Conservation (phyloP, 2,113 vertebrate species). For the Pristiophorus japonicus region DNA sequence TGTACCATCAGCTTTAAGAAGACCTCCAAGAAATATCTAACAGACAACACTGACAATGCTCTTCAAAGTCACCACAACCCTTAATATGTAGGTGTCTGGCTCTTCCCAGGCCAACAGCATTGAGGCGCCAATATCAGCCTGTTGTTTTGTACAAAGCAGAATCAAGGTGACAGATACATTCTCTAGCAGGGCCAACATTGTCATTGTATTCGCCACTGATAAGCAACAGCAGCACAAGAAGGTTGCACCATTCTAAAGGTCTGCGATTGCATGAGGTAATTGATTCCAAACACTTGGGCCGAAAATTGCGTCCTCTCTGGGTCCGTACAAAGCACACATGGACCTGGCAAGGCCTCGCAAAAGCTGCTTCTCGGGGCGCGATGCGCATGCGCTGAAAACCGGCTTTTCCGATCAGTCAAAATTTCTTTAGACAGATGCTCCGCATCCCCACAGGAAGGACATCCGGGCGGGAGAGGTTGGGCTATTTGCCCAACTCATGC, state of each 20-base stretch:
- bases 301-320: too few relatives aligned
- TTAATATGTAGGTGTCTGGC: not conserved
- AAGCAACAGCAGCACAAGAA: not conserved
- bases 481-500: too few relatives aligned
- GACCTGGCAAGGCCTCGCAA: too few relatives aligned
- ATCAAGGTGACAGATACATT: not conserved
- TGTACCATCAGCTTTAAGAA: not conserved
- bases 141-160: not conserved
- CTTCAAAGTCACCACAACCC: not conserved
- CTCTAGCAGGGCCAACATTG: not conserved
- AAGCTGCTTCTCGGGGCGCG: too few relatives aligned
- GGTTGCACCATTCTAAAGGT: not conserved
- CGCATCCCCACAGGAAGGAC: too few relatives aligned
- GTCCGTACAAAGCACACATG: too few relatives aligned
- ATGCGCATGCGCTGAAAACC: too few relatives aligned
- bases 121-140: not conserved
- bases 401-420: too few relatives aligned
- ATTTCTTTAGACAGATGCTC: too few relatives aligned
- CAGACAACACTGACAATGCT: not conserved
- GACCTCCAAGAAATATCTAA: not conserved
- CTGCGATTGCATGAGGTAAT: not conserved
- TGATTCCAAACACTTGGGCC: not conserved
- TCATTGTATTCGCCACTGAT: not conserved
- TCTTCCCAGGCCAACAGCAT: not conserved
- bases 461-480: too few relatives aligned